Evolutionary conservation across 2,797 vertebrate species (phyloP).

Genomic region (Ctenosaura bakeri): DNA sequence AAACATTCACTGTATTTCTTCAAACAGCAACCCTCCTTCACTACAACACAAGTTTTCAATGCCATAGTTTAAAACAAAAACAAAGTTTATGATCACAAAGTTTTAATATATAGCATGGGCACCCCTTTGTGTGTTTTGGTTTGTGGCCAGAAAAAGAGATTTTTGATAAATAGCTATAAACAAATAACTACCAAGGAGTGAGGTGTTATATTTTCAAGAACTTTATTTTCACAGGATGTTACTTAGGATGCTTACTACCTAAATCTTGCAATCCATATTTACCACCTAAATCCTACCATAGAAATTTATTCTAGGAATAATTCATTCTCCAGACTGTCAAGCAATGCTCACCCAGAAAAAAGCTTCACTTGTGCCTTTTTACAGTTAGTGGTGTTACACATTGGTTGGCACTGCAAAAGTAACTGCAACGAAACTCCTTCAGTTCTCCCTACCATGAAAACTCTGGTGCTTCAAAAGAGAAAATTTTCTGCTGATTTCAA

Average conservation of each 20-base stretch:
- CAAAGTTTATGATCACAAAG: background rate
- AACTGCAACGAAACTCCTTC: background rate
- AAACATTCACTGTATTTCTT: background rate
- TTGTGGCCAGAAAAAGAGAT: background rate
- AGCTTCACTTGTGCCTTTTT: background rate
- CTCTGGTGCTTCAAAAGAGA: background rate
- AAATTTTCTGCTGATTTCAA: slow-evolving; percentile 1
- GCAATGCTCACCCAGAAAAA: background rate
- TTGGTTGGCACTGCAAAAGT: background rate
- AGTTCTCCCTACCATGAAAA: background rate
- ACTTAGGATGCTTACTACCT: background rate
- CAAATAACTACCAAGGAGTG: background rate
- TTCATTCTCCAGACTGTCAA: background rate
- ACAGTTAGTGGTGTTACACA: background rate
- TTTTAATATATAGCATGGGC: background rate
- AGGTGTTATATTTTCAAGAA: background rate
- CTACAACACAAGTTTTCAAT: background rate
- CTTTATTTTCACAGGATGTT: background rate
- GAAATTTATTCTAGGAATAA: background rate
- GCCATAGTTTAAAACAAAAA: background rate
- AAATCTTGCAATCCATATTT: background rate
- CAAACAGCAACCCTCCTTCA: background rate
- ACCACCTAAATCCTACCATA: background rate
- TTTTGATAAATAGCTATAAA: background rate
- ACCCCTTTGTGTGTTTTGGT: background rate